phyloP scores from a whole-genome alignment of 2,113 vertebrate genomes.

The Charina bottae region DNA sequence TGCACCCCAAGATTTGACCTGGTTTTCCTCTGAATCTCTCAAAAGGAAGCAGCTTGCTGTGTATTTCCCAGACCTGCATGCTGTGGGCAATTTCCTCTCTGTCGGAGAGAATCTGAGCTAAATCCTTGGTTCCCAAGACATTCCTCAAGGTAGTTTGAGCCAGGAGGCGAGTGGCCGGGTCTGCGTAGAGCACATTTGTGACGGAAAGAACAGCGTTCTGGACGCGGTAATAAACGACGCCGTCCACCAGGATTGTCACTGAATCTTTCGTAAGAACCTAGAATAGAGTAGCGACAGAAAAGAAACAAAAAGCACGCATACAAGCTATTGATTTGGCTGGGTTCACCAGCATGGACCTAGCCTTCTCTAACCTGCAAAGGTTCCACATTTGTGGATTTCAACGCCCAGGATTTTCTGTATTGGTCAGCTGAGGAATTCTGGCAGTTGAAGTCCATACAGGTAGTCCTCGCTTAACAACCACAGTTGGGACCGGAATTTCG shows the following conservation, averaged over 20 bases:
- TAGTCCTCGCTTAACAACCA: not conserved
- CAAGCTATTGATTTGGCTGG: too few species aligned
- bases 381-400: too few species aligned
- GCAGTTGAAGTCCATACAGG: too few species aligned
- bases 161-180: conserved; percentile 89
- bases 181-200: conserved; percentile 91
- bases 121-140: conserved; percentile 94
- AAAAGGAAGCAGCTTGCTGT: accelerated
- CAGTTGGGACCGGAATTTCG: too few species aligned
- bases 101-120: conserved; percentile 94
- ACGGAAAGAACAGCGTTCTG: conserved; percentile 91
- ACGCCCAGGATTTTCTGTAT: too few species aligned
- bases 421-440: too few species aligned
- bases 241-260: conserved; percentile 90
- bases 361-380: too few species aligned
- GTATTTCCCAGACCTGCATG: conserved; percentile 86
- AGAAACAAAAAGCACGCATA: not conserved
- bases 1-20: not conserved
- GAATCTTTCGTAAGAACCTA: conserved; percentile 97
- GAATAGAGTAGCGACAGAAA: not conserved
- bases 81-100: conserved; percentile 93
- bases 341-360: too few species aligned
- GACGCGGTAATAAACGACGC: conserved; percentile 95
- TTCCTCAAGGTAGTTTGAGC: conserved; percentile 97
- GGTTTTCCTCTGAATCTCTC: not conserved